These are phyloP conservation scores for Xerus rutilus DNA, from an alignment of 2,797 vertebrate genomes.

Conservation along the genomic window DNA sequence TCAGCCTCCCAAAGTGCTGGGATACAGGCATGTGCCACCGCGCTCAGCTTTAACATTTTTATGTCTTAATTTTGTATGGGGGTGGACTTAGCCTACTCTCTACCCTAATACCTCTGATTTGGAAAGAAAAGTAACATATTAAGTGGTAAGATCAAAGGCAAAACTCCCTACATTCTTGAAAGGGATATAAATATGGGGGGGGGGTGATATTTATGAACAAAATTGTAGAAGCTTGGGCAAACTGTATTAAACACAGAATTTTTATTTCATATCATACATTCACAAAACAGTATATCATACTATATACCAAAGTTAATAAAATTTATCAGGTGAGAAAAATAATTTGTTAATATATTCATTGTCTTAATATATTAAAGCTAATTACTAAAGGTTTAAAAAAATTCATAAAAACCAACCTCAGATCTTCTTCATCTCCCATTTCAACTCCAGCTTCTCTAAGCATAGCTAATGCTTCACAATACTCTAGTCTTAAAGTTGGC, in stretches of 20 bases:
- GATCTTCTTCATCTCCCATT: constrained; percentile 98
- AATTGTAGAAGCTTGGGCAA: constrained; percentile 18
- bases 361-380: constrained; percentile 18
- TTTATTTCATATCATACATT: constrained; percentile 40
- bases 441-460: constrained; percentile 96
- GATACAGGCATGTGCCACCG: too few relatives aligned
- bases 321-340: constrained; percentile 50
- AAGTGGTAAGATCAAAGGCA: constrained; percentile 45
- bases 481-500: constrained; percentile 97
- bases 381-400: constrained; percentile 29
- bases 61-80: not conserved
- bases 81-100: not conserved
- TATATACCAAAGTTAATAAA: constrained; percentile 47
- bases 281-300: constrained; percentile 33
- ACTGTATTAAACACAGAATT: constrained; percentile 11
- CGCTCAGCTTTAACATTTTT: not conserved
- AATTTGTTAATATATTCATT: not conserved
- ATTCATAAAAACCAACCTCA: constrained; percentile 91
- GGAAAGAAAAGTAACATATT: constrained; percentile 2
- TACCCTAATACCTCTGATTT: not conserved
- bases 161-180: constrained; percentile 16
- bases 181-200: not conserved
- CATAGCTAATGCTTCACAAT: constrained; percentile 95
- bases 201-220: not conserved
- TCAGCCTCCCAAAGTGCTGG: too few relatives aligned